Percentiles rank a stretch among this genome's conserved stretches.
These are phyloP conservation scores for Temnothorax rugatulus DNA, from an alignment of 2,888 invertebrate species.

Conservation along the genomic window DNA sequence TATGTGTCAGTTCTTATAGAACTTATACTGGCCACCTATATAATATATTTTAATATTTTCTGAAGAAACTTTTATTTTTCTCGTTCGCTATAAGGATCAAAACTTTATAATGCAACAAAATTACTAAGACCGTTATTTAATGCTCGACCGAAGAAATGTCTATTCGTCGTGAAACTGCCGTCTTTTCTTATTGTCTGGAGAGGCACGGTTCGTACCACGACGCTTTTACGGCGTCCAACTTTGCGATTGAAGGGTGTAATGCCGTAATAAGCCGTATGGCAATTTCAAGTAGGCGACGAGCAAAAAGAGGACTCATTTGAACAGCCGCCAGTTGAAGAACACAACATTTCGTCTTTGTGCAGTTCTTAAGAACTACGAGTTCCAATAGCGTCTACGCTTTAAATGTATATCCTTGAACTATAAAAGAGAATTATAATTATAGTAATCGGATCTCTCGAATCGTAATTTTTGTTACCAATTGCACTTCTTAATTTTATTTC, in stretches of 20 bases:
- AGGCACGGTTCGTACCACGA: conserved; percentile 1
- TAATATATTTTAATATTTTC: conserved; percentile 7
- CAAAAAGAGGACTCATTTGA: conserved; percentile 26
- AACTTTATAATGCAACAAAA: conserved; percentile 27
- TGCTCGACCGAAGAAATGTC: conserved; percentile 18
- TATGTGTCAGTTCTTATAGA: neutral
- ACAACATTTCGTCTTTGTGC: neutral
- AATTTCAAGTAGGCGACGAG: conserved; percentile 25
- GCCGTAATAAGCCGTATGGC: conserved; percentile 40
- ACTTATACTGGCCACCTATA: neutral
- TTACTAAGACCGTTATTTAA: conserved; percentile 21
- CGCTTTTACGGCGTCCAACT: conserved; percentile 34
- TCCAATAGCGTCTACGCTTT: neutral
- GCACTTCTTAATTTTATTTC: neutral
- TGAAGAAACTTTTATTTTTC: neutral
- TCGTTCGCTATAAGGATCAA: neutral
- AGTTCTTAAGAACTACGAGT: neutral
- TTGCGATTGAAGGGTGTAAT: conserved; percentile 44
- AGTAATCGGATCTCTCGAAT: neutral
- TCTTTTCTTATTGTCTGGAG: conserved; percentile 25
- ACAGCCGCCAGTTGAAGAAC: conserved; percentile 27
- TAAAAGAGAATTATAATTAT: neutral
- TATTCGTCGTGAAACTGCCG: conserved; percentile 23
- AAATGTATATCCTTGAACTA: neutral
- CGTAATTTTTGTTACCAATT: neutral